Conservation (phyloP, 2,797 vertebrate species). For the Ptychadena robeensis region DNA sequence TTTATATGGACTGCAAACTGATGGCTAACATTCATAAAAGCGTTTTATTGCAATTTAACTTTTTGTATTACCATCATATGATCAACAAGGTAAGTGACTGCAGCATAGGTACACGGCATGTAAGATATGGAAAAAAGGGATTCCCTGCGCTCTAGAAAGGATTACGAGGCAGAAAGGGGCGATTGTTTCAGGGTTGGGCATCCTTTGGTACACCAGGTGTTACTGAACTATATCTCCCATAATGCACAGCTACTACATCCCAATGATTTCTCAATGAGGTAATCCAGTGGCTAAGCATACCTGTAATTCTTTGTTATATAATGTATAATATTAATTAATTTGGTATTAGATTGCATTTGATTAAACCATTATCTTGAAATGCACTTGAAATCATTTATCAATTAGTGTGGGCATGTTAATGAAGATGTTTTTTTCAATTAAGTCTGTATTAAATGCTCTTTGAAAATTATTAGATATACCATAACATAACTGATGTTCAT, state of each 20-base stretch:
- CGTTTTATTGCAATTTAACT: background rate
- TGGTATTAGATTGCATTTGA: background rate
- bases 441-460: background rate
- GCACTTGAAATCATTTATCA: background rate
- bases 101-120: background rate
- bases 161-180: slow-evolving; percentile 17
- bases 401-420: too few species aligned
- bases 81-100: background rate
- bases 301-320: background rate
- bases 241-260: slow-evolving; percentile 1
- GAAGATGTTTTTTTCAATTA: background rate
- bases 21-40: background rate
- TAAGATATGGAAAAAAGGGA: background rate
- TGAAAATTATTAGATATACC: background rate
- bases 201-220: slow-evolving; percentile 21
- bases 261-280: background rate
- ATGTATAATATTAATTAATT: background rate
- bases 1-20: background rate
- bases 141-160: background rate
- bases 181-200: background rate
- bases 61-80: background rate
- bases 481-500: background rate
- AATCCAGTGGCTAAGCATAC: background rate
- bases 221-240: slow-evolving; percentile 13
- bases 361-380: background rate